Evolutionary conservation across 2,888 invertebrate genomes (phyloP), one percentile per base, ranked within the genome.

Genomic region (Drosophila acutilabella): DNA sequence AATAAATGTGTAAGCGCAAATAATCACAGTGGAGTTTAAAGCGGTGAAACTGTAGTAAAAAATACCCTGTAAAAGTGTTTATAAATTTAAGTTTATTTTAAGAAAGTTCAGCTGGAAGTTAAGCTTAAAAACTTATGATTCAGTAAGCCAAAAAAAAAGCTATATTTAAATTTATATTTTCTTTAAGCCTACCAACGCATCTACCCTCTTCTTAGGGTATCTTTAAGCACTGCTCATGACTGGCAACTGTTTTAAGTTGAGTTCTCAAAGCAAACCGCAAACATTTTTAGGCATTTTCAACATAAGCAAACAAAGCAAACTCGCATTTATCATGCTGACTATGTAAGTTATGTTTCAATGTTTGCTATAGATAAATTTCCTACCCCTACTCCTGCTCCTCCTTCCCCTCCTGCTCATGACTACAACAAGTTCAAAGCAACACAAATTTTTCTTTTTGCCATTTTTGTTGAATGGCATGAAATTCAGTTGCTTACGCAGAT

Each of bases 301-400:
- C 71, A 51, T 58, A 51, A 54, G 18, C 64, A 74, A 57, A 64
- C 61, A 74, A 74, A 71, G 52, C 52, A 53, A 74, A 74, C 52
- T 75, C 71, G 16, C 71, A 75, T 74, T 74, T 74, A 75, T 74
- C 74, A 74, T 74, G 71, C 67, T 45, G 62, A 48, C 60, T 61
- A 14, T 65, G 52, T 59, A 16, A 59, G 62, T 71, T 66, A 33
- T 71, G 60, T 47, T 41, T 65, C 47, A 45, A 38, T 69, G 42
- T 56, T 51, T 42, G 64, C 48, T 14, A 62, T 72, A 74, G 75
- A 74, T 75, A 67, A 57, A 60, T 75, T 60, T 60, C 52, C 40
- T 44, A 2, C 8, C 51, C 14, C 71, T 57, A 57, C 51, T 40
- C 48, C 6, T n/a, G n/a, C n/a, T 44, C 3, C 8, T 60, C 14